A percentile compares a stretch with the other conserved stretches of the same genome.
These are phyloP conservation scores for Caenorhabditis sp. DNA, from an alignment of 2,888 invertebrate genomes.

Conservation along the genomic window DNA sequence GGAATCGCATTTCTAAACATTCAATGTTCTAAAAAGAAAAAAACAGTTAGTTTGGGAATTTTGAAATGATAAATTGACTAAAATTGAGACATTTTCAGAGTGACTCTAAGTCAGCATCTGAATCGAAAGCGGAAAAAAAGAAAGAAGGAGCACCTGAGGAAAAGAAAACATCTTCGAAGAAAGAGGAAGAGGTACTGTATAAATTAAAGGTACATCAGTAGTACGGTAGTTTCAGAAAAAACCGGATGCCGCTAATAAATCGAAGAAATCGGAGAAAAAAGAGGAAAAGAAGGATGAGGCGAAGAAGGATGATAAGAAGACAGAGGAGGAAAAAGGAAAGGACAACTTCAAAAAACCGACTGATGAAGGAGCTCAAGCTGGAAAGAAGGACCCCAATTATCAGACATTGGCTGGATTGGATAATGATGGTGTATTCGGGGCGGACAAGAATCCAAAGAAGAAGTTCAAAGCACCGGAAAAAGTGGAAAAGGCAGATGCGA, in stretches of 20 bases:
- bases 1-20: not conserved
- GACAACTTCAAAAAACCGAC: constrained; percentile 11
- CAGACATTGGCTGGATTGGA: constrained; percentile 10
- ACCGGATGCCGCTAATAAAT: constrained; percentile 7
- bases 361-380: constrained; percentile 8
- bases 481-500: constrained; percentile 44
- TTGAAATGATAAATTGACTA: not conserved
- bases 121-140: constrained; percentile 1
- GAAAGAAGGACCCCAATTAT: constrained; percentile 11
- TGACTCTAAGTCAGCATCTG: not conserved
- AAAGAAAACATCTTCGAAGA: not conserved
- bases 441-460: constrained; percentile 41
- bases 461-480: constrained; percentile 47
- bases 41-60: not conserved
- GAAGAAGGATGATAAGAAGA: constrained; percentile 5
- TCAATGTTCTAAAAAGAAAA: not conserved
- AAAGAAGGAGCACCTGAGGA: not conserved
- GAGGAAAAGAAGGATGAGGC: not conserved
- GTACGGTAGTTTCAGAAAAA: too few relatives aligned
- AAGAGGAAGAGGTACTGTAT: not conserved
- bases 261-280: not conserved
- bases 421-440: constrained; percentile 9
- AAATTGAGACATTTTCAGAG: not conserved
- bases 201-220: constrained; percentile 2
- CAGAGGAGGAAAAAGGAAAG: constrained; percentile 5